Conservation (phyloP, 2,113 vertebrate species). For the Ovibos moschatus region DNA sequence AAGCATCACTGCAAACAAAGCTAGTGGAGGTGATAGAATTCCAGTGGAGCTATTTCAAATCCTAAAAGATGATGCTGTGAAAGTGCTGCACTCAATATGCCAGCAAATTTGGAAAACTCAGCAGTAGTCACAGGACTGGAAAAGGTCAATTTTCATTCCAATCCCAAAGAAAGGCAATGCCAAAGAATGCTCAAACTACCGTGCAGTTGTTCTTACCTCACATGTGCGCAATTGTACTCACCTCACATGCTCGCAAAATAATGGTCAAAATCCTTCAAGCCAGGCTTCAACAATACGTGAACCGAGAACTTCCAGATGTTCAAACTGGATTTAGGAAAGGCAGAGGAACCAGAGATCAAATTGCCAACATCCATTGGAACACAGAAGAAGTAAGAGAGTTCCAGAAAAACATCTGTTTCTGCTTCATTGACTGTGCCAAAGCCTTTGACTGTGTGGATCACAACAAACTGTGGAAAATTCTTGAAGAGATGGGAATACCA, state of each 20-base stretch:
- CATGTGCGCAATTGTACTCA: neutral
- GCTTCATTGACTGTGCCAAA: neutral
- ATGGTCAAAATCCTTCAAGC: neutral
- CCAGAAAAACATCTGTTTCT: neutral
- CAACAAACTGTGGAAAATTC: neutral
- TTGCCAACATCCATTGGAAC: neutral
- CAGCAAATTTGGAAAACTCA: neutral
- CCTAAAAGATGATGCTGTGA: neutral
- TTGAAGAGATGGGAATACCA: neutral
- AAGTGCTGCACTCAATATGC: neutral
- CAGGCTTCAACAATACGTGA: neutral
- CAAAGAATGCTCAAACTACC: neutral
- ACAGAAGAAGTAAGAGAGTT: neutral
- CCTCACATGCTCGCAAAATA: neutral
- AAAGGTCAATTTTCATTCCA: neutral
- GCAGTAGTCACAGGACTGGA: neutral
- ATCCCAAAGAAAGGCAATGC: neutral
- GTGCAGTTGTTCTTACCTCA: accelerated
- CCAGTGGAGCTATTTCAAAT: neutral
- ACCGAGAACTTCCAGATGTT: neutral
- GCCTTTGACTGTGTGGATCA: neutral
- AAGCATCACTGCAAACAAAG: accelerated
- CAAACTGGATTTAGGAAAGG: neutral
- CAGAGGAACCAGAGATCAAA: neutral
- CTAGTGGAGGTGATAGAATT: neutral